Conservation (phyloP, 2,888 invertebrate species). For the Saturnia pavonia region DNA sequence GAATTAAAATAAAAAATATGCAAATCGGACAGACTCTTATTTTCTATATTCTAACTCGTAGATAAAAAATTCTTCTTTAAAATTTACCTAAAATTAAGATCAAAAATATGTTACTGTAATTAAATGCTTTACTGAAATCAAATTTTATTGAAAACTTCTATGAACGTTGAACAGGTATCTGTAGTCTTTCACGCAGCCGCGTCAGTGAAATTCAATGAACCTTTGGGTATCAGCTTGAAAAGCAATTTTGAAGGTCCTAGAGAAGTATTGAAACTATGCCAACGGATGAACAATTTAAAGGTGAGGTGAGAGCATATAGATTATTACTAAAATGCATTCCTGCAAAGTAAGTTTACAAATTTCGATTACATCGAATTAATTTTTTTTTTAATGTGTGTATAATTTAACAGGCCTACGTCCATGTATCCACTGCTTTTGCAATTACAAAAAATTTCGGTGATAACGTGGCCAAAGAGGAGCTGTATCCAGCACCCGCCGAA, state of each 20-base stretch:
- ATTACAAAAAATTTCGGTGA: neutral
- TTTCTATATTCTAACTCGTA: neutral
- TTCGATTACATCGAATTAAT: neutral
- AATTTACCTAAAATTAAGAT: too few relatives aligned
- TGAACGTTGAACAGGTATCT: conserved; percentile 74
- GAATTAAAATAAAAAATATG: too few relatives aligned
- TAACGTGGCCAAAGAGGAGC: neutral
- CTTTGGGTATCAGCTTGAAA: conserved; percentile 35
- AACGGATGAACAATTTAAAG: conserved; percentile 41
- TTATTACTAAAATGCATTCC: neutral
- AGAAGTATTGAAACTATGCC: conserved; percentile 38
- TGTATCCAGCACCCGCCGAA: conserved; percentile 2
- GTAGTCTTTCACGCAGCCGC: conserved; percentile 53
- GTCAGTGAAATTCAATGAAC: conserved; percentile 41
- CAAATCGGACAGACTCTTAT: too few relatives aligned
- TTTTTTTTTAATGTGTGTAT: neutral
- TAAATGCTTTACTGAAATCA: too few relatives aligned
- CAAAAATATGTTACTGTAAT: too few relatives aligned
- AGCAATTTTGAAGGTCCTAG: conserved; percentile 44
- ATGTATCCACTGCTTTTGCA: conserved; percentile 2
- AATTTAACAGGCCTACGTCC: neutral
- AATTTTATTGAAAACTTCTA: neutral
- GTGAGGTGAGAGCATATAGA: conserved; percentile 34
- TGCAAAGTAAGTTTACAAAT: neutral
- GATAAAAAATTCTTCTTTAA: neutral